phyloP scores from a whole-genome alignment of 2,888 invertebrate genomes.

The Micoletzkya japonica region DNA sequence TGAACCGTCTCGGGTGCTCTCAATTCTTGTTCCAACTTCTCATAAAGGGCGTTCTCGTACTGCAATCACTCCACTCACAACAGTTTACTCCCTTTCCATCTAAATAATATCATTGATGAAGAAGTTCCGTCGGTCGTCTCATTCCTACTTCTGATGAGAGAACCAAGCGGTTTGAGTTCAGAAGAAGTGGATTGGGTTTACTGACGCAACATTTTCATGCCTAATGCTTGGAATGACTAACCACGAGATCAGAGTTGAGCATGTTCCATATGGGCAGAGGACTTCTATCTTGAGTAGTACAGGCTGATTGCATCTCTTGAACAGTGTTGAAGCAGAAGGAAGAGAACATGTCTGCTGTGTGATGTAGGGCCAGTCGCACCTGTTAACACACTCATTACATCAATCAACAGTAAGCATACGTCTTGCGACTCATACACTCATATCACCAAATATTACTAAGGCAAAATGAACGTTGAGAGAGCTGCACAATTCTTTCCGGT shows the following conservation, averaged over 20 bases:
- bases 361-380: constrained; percentile 92
- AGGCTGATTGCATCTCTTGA: constrained; percentile 28
- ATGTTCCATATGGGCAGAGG: constrained; percentile 24
- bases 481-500: no score
- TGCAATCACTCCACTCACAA: not conserved
- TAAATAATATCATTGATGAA: no score
- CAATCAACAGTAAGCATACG: no score
- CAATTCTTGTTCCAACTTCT: not conserved
- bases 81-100: not conserved
- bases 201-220: no score
- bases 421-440: no score
- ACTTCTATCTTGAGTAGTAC: not conserved
- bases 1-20: constrained; percentile 18
- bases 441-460: no score
- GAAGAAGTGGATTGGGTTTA: no score
- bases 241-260: constrained; percentile 23
- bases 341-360: constrained; percentile 92
- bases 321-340: constrained; percentile 76
- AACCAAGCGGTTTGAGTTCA: no score
- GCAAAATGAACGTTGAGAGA: no score
- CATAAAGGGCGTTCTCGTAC: constrained; percentile 21
- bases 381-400: no score
- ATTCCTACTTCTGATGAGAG: no score
- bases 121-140: no score
- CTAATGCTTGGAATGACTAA: not conserved